Conservation (phyloP, 2,113 vertebrate genomes). For the Ceyx margarethae region DNA sequence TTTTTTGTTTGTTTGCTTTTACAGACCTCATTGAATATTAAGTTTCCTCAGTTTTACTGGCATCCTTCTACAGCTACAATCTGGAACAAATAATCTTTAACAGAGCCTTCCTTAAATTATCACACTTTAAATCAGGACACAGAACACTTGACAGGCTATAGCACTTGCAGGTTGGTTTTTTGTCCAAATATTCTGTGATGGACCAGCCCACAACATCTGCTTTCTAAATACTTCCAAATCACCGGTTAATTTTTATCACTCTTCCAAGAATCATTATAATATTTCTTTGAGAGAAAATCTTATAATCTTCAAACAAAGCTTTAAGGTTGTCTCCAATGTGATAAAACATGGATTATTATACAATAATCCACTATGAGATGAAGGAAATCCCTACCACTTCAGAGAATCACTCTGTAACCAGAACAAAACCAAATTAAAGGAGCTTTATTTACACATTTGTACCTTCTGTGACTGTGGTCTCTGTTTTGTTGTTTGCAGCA, state of each 20-base stretch:
- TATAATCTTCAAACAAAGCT: background rate
- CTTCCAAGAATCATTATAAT: background rate
- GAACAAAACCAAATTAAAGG: background rate
- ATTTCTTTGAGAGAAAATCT: background rate
- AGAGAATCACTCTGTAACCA: background rate
- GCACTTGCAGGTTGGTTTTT: background rate
- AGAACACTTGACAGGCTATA: background rate
- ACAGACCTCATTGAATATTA: background rate
- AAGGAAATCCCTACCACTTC: background rate
- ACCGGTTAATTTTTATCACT: background rate
- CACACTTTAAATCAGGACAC: background rate
- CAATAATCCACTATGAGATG: background rate
- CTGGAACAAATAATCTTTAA: background rate
- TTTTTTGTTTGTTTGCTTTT: background rate
- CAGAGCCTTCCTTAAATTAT: background rate
- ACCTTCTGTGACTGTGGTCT: background rate
- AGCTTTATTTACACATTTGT: background rate
- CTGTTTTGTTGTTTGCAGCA: no score
- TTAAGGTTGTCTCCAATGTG: background rate
- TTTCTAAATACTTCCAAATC: background rate
- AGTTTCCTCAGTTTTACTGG: background rate
- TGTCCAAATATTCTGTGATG: background rate
- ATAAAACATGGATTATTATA: background rate
- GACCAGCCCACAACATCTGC: background rate
- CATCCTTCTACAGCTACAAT: background rate